These are phyloP conservation scores for Cichlasoma orientale DNA, from an alignment of 2,797 vertebrate genomes.

Conservation along the genomic window DNA sequence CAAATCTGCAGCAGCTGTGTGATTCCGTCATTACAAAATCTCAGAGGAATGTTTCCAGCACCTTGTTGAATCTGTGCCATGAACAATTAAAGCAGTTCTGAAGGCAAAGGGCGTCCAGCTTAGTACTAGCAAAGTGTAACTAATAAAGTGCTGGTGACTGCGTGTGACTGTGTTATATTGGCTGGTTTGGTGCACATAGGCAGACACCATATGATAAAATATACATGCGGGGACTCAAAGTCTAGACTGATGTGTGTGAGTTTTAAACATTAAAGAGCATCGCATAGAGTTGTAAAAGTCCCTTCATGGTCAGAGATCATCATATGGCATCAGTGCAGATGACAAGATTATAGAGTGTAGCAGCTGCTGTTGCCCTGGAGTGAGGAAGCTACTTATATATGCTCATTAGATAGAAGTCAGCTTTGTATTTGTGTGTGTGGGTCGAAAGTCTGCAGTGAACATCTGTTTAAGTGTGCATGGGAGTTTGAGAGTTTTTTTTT, in stretches of 20 bases:
- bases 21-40: not conserved
- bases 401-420: constrained; percentile 31
- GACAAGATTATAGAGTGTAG: constrained; percentile 43
- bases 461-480: constrained; percentile 9
- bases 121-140: not conserved
- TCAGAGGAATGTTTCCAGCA: not conserved
- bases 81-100: not conserved
- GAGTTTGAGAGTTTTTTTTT: not conserved
- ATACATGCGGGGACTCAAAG: not conserved
- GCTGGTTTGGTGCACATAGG: not conserved
- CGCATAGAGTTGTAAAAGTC: constrained; percentile 8
- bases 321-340: constrained; percentile 38
- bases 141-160: not conserved
- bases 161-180: not conserved
- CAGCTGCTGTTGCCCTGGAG: constrained; percentile 52
- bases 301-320: constrained; percentile 42
- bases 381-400: constrained; percentile 35
- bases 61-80: not conserved
- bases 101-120: not conserved
- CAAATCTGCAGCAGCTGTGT: no score
- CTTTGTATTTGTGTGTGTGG: constrained; percentile 18
- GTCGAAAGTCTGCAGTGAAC: not conserved
- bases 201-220: not conserved
- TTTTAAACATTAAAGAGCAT: constrained; percentile 12
- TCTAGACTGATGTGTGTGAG: not conserved